A percentile compares a stretch with the other conserved stretches of the same genome.
Evolutionary conservation across 2,888 invertebrate species (phyloP).

Genomic region (Athetis lepigone): DNA sequence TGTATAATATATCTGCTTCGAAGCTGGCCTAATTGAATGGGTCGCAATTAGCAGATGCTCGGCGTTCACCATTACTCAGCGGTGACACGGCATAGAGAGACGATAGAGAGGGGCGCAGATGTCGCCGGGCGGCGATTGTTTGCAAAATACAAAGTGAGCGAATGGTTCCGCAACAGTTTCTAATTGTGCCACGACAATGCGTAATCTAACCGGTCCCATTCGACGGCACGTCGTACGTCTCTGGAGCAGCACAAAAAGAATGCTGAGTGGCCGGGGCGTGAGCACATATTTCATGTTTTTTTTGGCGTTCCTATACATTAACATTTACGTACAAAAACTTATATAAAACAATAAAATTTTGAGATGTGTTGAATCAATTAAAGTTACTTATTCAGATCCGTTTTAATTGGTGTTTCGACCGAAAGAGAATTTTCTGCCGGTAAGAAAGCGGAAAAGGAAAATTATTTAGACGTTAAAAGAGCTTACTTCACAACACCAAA

Average conservation of each 20-base stretch:
- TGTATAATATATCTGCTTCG: constrained; percentile 48
- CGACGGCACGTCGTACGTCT: constrained; percentile 81
- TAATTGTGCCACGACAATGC: constrained; percentile 89
- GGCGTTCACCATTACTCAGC: constrained; percentile 70
- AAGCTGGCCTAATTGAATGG: constrained; percentile 70
- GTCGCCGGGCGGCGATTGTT: constrained; percentile 82
- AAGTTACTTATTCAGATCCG: too few species aligned
- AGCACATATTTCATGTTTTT: constrained; percentile 17
- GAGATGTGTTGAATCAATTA: background rate
- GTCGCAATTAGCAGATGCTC: constrained; percentile 83
- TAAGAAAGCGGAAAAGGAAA: too few species aligned
- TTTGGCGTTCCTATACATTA: background rate
- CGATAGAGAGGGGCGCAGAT: constrained; percentile 80
- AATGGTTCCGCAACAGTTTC: constrained; percentile 85
- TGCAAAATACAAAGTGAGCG: constrained; percentile 87
- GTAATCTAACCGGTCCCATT: constrained; percentile 89
- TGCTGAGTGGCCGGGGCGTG: constrained; percentile 61
- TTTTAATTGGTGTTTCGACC: too few species aligned
- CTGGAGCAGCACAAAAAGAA: constrained; percentile 62
- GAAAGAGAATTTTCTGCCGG: too few species aligned
- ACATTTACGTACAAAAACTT: too few species aligned
- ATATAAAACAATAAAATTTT: too few species aligned
- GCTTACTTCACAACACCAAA: too few species aligned
- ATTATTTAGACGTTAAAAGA: too few species aligned
- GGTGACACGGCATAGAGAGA: constrained; percentile 62